Base-by-base conservation (phyloP, 2,888 invertebrate species). In the Trachelus iudaicus region DNA sequence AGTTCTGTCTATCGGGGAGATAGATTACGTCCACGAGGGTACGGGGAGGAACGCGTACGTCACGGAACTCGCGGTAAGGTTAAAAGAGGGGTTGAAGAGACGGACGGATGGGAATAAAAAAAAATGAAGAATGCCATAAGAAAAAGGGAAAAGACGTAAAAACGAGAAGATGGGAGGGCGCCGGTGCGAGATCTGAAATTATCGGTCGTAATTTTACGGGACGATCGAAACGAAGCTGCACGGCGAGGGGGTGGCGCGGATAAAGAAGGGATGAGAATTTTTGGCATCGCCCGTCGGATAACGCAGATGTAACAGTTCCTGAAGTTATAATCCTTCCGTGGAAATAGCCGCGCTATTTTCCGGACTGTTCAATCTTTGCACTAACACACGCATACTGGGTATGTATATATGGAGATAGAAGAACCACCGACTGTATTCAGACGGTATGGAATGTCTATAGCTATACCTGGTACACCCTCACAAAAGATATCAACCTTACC, bases 241-340 rank as follows among this genome's bases (percentile, higher is more conserved):
- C 4, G 30, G 13, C 69, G 69, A 69, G 11, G 13, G 69, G 30
- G 3, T 15, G 69, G 33, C 6, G 11, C 30, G 69, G 69, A 12
- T 69, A 30, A 30, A 33, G 69, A 15, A 69, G 33, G 69, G 12
- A 33, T 31, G 69, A 69, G 11, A 33, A 69, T 69, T 13, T 30
- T 30, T 30, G 69, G 13, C 30, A 69, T 12, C 69, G 69, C 30
- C 13, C 69, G 69, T 15, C 12, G 30, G 69, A 33, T 30, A 69
- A n/a, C 69, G 30, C 40, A 40, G 69, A 30, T 69, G 69, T 69
- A 30, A 33, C 30, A 33, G 12, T 69, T 69, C 30, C 30, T 6
- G 69, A 69, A 69, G 30, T 69, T 69, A 31, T 69, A 69, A 69
- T 69, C 69, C 69, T 69, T 69, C 30, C 30, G 69, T n/a, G 30